Evolutionary conservation across 2,888 invertebrate species (phyloP).

Genomic region (Dendrolimus pini): DNA sequence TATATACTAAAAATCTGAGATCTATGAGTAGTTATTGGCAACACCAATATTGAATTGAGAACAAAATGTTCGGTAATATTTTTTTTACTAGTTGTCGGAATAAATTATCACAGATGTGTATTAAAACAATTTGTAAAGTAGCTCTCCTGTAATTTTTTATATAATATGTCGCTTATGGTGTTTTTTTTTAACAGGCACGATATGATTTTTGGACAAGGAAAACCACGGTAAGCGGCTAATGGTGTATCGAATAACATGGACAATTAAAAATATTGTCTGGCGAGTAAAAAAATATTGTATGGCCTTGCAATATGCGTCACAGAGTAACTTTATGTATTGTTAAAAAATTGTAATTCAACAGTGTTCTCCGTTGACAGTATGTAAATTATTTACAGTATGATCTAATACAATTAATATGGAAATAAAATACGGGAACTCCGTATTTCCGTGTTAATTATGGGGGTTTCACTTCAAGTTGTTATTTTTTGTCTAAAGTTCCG

Average conservation of each 20-base stretch:
- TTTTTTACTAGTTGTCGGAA: too few relatives aligned
- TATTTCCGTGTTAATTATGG: background rate
- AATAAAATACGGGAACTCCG: background rate
- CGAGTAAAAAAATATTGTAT: background rate
- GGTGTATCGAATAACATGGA: background rate
- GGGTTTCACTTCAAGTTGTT: background rate
- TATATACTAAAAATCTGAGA: too few relatives aligned
- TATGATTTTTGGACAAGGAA: too few relatives aligned
- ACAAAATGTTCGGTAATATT: too few relatives aligned
- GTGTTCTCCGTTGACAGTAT: background rate
- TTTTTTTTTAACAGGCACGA: too few relatives aligned
- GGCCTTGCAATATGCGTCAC: background rate
- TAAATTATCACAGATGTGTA: too few relatives aligned
- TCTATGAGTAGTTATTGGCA: too few relatives aligned
- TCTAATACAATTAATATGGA: background rate
- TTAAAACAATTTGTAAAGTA: too few relatives aligned
- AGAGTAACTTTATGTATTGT: background rate
- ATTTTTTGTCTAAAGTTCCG: background rate
- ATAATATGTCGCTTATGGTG: too few relatives aligned
- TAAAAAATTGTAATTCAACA: background rate
- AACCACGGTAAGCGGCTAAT: too few relatives aligned
- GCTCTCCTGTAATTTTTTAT: too few relatives aligned
- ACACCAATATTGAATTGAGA: too few relatives aligned
- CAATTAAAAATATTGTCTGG: background rate
- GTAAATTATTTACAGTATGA: background rate